Percentiles rank a stretch among this genome's conserved stretches.
Evolutionary conservation across 1,140 invertebrate genomes (phyloP).

Genomic region (Aphidius ervi): DNA sequence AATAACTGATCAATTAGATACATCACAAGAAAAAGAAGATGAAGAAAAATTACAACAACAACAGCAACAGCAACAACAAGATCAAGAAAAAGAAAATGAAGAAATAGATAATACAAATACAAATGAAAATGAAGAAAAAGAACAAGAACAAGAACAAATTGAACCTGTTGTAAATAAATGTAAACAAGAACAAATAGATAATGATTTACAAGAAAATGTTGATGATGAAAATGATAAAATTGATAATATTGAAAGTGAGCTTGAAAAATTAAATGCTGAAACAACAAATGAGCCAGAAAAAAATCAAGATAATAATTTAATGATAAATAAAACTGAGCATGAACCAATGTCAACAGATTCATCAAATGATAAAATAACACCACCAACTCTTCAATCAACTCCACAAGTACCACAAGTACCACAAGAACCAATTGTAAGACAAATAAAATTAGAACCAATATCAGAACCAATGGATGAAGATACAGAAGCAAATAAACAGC

Average conservation of each 20-base stretch:
- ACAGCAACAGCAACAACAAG: not conserved
- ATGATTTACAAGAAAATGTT: slow-evolving; percentile 5
- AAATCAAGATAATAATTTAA: slow-evolving; percentile 3
- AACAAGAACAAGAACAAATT: not conserved
- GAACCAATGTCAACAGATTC: not conserved
- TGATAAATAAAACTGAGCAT: not conserved
- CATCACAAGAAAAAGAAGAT: not conserved
- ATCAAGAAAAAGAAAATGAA: not conserved
- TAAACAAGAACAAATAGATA: slow-evolving; percentile 2
- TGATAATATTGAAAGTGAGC: slow-evolving; percentile 11
- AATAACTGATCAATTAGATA: not conserved
- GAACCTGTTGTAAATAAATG: not conserved
- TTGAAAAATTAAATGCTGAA: slow-evolving; percentile 13
- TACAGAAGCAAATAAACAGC: slow-evolving; percentile 17
- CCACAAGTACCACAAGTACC: not conserved
- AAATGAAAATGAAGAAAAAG: not conserved
- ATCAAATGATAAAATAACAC: no score
- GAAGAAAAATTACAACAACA: slow-evolving; percentile 8
- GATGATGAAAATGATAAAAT: not conserved
- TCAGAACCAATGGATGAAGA: slow-evolving; percentile 28
- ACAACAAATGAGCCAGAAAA: slow-evolving; percentile 2
- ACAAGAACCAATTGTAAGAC: not conserved
- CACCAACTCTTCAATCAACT: no score
- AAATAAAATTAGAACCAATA: slow-evolving; percentile 19
- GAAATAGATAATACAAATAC: not conserved